These are phyloP conservation scores for Tor tambroides DNA, from an alignment of 2,113 vertebrate species.

Conservation along the genomic window DNA sequence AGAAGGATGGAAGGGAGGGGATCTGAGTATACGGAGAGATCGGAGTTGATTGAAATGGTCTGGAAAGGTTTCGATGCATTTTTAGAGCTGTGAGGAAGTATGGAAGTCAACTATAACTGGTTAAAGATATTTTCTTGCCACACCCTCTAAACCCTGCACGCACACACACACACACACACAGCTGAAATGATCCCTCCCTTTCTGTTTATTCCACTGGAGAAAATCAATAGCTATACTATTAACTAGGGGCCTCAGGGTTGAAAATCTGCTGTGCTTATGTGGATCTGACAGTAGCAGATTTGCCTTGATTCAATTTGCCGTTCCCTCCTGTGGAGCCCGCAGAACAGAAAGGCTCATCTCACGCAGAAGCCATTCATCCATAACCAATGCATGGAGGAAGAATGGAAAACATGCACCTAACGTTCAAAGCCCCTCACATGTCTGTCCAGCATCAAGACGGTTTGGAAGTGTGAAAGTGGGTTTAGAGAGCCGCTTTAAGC, in stretches of 20 bases:
- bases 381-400: conserved; percentile 39
- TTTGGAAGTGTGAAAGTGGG: conserved; percentile 30
- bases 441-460: conserved; percentile 32
- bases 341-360: conserved; percentile 37
- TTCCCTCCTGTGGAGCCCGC: conserved; percentile 23
- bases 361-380: conserved; percentile 35
- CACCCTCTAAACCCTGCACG: neutral
- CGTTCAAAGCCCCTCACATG: conserved; percentile 36
- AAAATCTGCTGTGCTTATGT: conserved; percentile 38
- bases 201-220: conserved; percentile 37
- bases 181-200: conserved; percentile 19
- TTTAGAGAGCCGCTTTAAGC: conserved; percentile 29
- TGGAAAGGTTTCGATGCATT: neutral
- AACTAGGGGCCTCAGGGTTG: conserved; percentile 38
- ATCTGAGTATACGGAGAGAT: conserved; percentile 8
- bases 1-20: neutral
- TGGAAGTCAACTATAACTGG: neutral
- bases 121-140: conserved; percentile 3
- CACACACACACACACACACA: conserved; percentile 33
- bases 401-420: conserved; percentile 31
- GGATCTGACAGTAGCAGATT: conserved; percentile 40
- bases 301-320: conserved; percentile 46
- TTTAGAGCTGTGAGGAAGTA: neutral
- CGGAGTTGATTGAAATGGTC: neutral
- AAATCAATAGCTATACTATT: conserved; percentile 46